Evolutionary conservation across 2,797 vertebrate species (phyloP).

Genomic region (Peromyscus eremicus): DNA sequence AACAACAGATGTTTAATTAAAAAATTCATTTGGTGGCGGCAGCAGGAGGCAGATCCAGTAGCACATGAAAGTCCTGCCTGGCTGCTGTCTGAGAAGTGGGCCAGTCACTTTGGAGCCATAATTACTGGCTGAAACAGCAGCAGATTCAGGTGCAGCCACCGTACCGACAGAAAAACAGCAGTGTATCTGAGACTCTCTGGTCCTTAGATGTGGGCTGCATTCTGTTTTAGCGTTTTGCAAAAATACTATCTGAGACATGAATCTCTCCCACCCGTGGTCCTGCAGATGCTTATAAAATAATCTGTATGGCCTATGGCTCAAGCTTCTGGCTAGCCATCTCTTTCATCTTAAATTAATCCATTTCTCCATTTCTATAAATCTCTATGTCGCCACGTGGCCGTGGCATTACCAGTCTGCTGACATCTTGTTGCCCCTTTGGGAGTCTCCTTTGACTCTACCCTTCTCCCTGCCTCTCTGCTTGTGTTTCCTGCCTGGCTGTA

Average conservation of each 20-base stretch:
- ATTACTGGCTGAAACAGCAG: not conserved
- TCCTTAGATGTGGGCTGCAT: not conserved
- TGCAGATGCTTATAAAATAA: too few species aligned
- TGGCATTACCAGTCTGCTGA: too few species aligned
- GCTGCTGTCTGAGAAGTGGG: not conserved
- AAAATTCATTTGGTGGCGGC: not conserved
- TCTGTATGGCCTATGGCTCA: too few species aligned
- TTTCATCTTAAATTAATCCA: too few species aligned
- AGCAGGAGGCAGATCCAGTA: not conserved
- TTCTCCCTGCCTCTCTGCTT: too few species aligned
- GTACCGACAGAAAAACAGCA: not conserved
- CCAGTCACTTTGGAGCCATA: not conserved
- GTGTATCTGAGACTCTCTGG: not conserved
- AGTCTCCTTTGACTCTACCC: too few species aligned
- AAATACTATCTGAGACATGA: not conserved
- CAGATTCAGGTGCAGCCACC: not conserved
- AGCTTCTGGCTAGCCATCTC: too few species aligned
- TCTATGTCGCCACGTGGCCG: too few species aligned
- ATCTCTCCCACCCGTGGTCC: too few species aligned
- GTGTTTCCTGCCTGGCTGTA: too few species aligned
- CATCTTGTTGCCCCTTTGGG: too few species aligned
- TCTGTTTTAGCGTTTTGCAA: not conserved
- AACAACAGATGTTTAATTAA: not conserved
- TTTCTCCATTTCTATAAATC: too few species aligned
- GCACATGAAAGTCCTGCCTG: not conserved